Evolutionary conservation across 2,797 vertebrate genomes (phyloP).

Genomic region (Acrocephalus scirpaceus): DNA sequence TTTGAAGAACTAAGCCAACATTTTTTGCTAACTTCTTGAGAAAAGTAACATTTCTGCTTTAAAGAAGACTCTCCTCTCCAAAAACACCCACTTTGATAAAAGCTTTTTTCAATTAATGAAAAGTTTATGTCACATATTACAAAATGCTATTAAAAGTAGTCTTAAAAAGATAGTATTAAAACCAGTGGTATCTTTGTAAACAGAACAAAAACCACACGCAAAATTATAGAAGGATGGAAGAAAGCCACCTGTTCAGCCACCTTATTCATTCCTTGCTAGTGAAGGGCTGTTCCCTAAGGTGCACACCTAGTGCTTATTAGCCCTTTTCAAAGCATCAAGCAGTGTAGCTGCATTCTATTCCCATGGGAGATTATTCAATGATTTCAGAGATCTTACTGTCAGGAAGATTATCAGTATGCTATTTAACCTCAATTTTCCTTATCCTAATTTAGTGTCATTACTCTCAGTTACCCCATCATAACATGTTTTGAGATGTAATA

Average conservation of each 20-base stretch:
- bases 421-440: conserved; percentile 6
- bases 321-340: neutral
- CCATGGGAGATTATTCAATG: neutral
- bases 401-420: neutral
- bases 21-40: neutral
- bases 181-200: neutral
- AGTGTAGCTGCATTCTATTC: neutral
- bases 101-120: neutral
- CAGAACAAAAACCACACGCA: neutral
- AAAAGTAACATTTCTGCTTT: neutral
- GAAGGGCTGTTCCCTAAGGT: neutral
- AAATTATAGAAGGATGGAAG: neutral
- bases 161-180: neutral
- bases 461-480: neutral
- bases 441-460: neutral
- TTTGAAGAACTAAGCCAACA: neutral
- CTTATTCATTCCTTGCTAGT: neutral
- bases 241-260: neutral
- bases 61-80: neutral
- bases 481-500: conserved; percentile 25
- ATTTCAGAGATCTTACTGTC: conserved; percentile 11
- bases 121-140: neutral
- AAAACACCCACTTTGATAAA: neutral
- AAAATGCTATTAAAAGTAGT: neutral
- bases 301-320: neutral